These are phyloP conservation scores for Argyresthia goedartella DNA, from an alignment of 2,888 invertebrate genomes.

Conservation along the genomic window DNA sequence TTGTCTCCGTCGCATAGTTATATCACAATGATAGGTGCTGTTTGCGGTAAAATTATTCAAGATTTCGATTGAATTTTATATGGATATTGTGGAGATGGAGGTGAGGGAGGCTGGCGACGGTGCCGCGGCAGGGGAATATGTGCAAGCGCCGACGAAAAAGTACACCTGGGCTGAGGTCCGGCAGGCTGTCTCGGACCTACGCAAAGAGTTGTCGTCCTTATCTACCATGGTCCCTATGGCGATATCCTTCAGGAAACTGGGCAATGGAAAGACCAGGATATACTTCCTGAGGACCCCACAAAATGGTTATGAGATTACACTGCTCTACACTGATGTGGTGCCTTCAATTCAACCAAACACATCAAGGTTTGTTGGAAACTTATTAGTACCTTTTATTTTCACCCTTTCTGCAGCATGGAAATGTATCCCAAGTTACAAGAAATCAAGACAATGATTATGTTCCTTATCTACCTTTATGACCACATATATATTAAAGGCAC, in stretches of 20 bases:
- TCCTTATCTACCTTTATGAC: too few species aligned
- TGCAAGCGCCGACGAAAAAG: conserved; percentile 46
- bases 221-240: conserved; percentile 87
- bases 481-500: too few species aligned
- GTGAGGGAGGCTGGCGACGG: conserved; percentile 61
- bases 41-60: not conserved
- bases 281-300: conserved; percentile 92
- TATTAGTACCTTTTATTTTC: not conserved
- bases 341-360: conserved; percentile 69
- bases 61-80: conserved; percentile 13
- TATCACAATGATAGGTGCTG: conserved; percentile 31
- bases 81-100: conserved; percentile 51
- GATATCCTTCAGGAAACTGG: conserved; percentile 82
- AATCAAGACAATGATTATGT: too few species aligned
- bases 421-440: too few species aligned
- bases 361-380: conserved; percentile 30
- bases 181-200: conserved; percentile 83
- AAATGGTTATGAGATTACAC: conserved; percentile 90
- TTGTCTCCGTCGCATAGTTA: conserved; percentile 10
- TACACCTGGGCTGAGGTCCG: conserved; percentile 85
- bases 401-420: not conserved
- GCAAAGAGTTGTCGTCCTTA: conserved; percentile 82
- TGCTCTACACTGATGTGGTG: conserved; percentile 88
- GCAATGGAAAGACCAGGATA: conserved; percentile 85
- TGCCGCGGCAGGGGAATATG: conserved; percentile 49